Base-by-base conservation (phyloP, 2,113 vertebrate species). In the Nanorana parkeri region DNA sequence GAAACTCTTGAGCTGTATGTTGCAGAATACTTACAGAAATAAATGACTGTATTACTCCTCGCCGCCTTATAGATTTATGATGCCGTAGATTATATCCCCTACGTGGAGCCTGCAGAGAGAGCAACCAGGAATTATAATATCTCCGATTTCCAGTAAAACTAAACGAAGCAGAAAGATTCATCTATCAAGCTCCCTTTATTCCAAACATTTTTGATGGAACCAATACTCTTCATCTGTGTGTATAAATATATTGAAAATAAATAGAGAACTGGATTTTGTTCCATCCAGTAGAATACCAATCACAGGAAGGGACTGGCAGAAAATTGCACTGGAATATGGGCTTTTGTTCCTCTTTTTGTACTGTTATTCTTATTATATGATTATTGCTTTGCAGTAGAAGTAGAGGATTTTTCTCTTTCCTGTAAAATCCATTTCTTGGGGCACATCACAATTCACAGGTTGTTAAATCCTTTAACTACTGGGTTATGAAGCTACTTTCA, bases 121-220 rank as follows among this genome's bases (percentile, higher is more conserved):
- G 17, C 61, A 32, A 21, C 58, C 1, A 47, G 41, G 41, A 68
- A 68, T 67, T 17, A 79, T 20, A 26, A 20, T 10, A 21, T 72
- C 21, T 52, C 51, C 11, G 7, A 69, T 69, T 51, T 17, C 56
- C 65, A 41, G 29, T 24, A 47, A 69, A 80, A 58, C 23, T 69
- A 80, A 60, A 64, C 28, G 23, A 80, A 64, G 19, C 56, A 72
- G 56, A 80, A 80, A 26, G 2, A n/a, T 20, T 47, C 55, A 64
- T 80, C 63, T 56, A 69, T 69, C 66, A 80, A 64, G 10, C 23
- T 54, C n/a, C 3, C 15, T 21, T 72, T 47, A 19, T 28, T 74
- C n/a, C 21, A 60, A 76, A 76, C 54, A 52, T 63, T 24, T 61
- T 47, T 72, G 36, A 80, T 36, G 28, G 24, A 58, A 61, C 28